Evolutionary conservation across 92 coral and sea anemone species (phyloP).

Genomic region (Pocillopora meandrina): DNA sequence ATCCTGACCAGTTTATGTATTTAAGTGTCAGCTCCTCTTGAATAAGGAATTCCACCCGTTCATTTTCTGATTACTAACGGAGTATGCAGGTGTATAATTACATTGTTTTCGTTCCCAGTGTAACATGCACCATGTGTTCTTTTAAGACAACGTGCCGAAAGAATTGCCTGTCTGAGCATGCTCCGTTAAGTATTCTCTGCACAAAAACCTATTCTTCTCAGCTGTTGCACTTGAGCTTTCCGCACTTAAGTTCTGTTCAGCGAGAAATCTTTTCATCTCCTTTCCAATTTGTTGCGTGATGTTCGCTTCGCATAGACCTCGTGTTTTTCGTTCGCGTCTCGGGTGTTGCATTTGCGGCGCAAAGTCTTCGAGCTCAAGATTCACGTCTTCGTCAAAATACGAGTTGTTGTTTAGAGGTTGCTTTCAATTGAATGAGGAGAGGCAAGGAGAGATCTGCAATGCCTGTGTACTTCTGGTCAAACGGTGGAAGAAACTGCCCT

Average conservation of each 20-base stretch:
- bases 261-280: slow-evolving; percentile 10
- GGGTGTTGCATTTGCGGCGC: slow-evolving; percentile 99
- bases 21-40: too few species aligned
- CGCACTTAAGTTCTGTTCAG: slow-evolving; percentile 31
- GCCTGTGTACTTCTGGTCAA: slow-evolving; percentile 98
- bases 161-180: slow-evolving; percentile 39
- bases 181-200: slow-evolving; percentile 15
- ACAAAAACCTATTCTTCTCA: slow-evolving; percentile 50
- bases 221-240: slow-evolving; percentile 37
- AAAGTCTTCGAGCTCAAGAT: slow-evolving; percentile 97
- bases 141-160: slow-evolving; percentile 41
- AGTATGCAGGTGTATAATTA: neutral
- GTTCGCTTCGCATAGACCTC: slow-evolving; percentile 95
- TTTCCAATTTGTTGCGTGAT: slow-evolving; percentile 35
- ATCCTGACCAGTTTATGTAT: too few species aligned
- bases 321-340: slow-evolving; percentile 88
- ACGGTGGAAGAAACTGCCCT: slow-evolving; percentile 94
- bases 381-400: slow-evolving; percentile 92
- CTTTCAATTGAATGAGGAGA: slow-evolving; percentile 77
- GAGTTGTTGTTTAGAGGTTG: slow-evolving; percentile 88
- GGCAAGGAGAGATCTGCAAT: slow-evolving; percentile 95
- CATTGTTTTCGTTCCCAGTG: neutral
- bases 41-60: too few species aligned
- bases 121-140: slow-evolving; percentile 28
- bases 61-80: neutral